These are phyloP conservation scores for Epirrita christyi DNA, from an alignment of 2,888 invertebrate genomes.

Conservation along the genomic window DNA sequence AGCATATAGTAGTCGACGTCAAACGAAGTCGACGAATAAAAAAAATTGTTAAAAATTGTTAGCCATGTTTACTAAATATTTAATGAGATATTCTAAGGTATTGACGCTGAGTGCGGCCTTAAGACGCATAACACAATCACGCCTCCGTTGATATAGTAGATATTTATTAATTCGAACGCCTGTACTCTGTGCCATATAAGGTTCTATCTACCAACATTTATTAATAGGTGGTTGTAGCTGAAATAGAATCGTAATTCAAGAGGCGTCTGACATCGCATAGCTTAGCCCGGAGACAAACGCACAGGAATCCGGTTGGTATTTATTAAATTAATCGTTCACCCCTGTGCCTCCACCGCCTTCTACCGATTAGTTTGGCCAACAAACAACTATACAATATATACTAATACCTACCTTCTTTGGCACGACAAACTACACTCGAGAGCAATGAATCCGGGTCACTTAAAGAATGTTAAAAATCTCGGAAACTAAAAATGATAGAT, in stretches of 20 bases:
- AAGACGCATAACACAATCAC: background rate
- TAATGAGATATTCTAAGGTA: too few relatives aligned
- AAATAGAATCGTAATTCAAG: conserved; percentile 61
- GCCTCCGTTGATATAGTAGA: background rate
- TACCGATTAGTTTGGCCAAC: conserved; percentile 33
- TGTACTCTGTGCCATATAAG: background rate
- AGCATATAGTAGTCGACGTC: too few relatives aligned
- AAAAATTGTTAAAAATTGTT: too few relatives aligned
- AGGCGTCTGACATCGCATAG: conserved; percentile 63
- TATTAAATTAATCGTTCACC: conserved; percentile 75
- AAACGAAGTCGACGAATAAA: too few relatives aligned
- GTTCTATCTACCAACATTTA: conserved; percentile 11
- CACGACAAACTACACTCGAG: background rate
- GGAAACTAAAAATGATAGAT: too few relatives aligned
- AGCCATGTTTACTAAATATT: too few relatives aligned
- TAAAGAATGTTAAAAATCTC: too few relatives aligned
- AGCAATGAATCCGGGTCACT: too few relatives aligned
- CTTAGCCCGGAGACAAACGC: conserved; percentile 67
- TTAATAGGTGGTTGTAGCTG: conserved; percentile 30
- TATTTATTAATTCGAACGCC: conserved; percentile 13
- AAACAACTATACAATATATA: background rate
- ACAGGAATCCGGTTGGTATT: conserved; percentile 75
- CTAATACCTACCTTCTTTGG: background rate
- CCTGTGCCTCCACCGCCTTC: conserved; percentile 40
- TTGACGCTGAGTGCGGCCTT: background rate